Evolutionary conservation across 2,888 invertebrate genomes (phyloP).

Genomic region (Eristalis arbustorum): DNA sequence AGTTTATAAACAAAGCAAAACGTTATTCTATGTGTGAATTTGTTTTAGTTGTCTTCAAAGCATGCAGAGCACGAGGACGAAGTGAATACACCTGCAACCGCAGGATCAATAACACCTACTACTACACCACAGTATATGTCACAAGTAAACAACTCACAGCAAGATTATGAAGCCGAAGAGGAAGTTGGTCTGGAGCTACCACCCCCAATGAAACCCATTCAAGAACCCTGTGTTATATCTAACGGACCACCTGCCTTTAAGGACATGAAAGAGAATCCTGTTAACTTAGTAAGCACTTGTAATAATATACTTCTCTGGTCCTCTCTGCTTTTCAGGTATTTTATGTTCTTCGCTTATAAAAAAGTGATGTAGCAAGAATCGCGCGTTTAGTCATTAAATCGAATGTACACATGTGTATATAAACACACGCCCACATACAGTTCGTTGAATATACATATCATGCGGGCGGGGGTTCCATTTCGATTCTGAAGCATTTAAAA

Average conservation of each 20-base stretch:
- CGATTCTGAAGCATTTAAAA: constrained; percentile 7
- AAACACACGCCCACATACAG: neutral
- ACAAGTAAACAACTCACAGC: constrained; percentile 79
- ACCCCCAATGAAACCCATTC: constrained; percentile 97
- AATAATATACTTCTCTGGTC: neutral
- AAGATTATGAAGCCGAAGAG: constrained; percentile 84
- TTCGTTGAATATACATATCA: constrained; percentile 7
- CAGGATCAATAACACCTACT: constrained; percentile 64
- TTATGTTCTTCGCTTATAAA: neutral
- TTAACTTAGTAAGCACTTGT: constrained; percentile 82
- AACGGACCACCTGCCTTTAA: constrained; percentile 80
- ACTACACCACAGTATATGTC: constrained; percentile 76
- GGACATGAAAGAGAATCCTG: constrained; percentile 82
- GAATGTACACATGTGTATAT: neutral
- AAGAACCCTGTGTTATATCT: constrained; percentile 82
- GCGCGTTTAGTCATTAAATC: neutral
- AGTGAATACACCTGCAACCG: constrained; percentile 71
- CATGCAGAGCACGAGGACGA: constrained; percentile 80
- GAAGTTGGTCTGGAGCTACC: constrained; percentile 92
- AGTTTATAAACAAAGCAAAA: constrained; percentile 71
- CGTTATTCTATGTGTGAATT: constrained; percentile 7
- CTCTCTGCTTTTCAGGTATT: neutral
- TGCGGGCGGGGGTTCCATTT: constrained; percentile 27
- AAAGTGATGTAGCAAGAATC: neutral
- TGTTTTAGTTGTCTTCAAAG: constrained; percentile 75